Conservation (phyloP, 1,140 invertebrate genomes). For the Trypoxylus dichotomus region DNA sequence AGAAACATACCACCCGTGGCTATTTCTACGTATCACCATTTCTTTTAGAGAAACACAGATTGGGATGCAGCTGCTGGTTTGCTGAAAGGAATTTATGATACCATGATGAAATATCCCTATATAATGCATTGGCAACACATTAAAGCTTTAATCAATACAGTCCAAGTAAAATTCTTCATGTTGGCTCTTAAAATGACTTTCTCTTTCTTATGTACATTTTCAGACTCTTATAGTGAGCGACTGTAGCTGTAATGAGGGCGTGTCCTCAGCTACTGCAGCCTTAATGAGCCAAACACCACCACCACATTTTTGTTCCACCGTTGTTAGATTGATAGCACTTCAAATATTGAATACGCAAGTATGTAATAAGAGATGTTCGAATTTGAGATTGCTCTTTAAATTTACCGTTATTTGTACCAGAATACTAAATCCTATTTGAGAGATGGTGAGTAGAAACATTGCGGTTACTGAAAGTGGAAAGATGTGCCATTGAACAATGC, state of each 20-base stretch:
- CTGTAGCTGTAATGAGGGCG: slow-evolving; percentile 62
- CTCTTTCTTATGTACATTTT: slow-evolving; percentile 30
- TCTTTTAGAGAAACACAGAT: slow-evolving; percentile 82
- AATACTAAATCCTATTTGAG: too few species aligned
- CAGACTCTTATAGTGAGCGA: slow-evolving; percentile 82
- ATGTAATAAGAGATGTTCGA: slow-evolving; percentile 42
- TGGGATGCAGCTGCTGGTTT: slow-evolving; percentile 95
- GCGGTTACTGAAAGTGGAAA: too few species aligned
- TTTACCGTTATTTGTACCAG: too few species aligned
- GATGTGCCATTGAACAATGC: too few species aligned
- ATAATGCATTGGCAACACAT: slow-evolving; percentile 96
- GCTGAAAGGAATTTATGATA: slow-evolving; percentile 93
- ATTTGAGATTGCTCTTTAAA: neutral
- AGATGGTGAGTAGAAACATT: too few species aligned
- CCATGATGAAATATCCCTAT: slow-evolving; percentile 88
- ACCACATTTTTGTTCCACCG: slow-evolving; percentile 92
- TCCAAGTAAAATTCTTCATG: slow-evolving; percentile 62
- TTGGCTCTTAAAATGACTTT: too few species aligned
- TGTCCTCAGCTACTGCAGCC: slow-evolving; percentile 76
- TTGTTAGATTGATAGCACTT: slow-evolving; percentile 89
- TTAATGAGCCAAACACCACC: slow-evolving; percentile 87
- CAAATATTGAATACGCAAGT: slow-evolving; percentile 76
- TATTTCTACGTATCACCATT: neutral
- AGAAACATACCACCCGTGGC: neutral
- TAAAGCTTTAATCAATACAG: slow-evolving; percentile 83